phyloP scores from a whole-genome alignment of 1,140 invertebrate species.

The Teleogryllus occipitalis region DNA sequence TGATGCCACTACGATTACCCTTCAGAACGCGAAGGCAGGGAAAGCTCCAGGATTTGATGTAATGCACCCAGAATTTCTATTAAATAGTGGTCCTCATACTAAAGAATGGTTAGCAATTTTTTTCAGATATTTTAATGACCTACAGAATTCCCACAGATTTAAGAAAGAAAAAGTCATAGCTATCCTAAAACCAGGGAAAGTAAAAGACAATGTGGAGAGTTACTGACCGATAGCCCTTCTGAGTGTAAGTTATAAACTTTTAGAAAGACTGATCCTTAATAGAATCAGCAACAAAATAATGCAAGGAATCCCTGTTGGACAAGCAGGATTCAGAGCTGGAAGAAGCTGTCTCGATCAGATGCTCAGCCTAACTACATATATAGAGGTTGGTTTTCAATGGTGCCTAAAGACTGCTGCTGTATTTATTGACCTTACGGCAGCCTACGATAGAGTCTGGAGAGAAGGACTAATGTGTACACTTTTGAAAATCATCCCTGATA shows the following conservation, averaged over 20 bases:
- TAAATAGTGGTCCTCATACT: conserved; percentile 17
- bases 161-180: conserved; percentile 17
- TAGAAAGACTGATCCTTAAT: conserved; percentile 16
- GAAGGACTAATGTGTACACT: not conserved
- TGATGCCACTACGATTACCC: conserved; percentile 10
- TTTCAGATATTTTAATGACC: not conserved
- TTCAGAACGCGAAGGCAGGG: conserved; percentile 14
- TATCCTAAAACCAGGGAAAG: conserved; percentile 20
- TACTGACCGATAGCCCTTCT: conserved; percentile 16
- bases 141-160: conserved; percentile 11
- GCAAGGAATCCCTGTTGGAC: conserved; percentile 12
- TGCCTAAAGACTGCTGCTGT: conserved; percentile 16
- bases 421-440: conserved; percentile 8
- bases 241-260: conserved; percentile 9
- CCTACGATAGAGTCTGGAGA: not conserved
- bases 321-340: conserved; percentile 11
- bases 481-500: not conserved
- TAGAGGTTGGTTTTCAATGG: no score
- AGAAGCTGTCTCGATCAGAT: not conserved
- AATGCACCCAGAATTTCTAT: conserved; percentile 21
- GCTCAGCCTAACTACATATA: no score
- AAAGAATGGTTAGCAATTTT: no score
- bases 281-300: conserved; percentile 15
- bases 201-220: not conserved
- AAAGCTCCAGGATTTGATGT: conserved; percentile 23